Percentiles rank a stretch among this genome's conserved stretches.
phyloP scores from a whole-genome alignment of 1,140 invertebrate genomes.

The Philopotamus ludificatus region DNA sequence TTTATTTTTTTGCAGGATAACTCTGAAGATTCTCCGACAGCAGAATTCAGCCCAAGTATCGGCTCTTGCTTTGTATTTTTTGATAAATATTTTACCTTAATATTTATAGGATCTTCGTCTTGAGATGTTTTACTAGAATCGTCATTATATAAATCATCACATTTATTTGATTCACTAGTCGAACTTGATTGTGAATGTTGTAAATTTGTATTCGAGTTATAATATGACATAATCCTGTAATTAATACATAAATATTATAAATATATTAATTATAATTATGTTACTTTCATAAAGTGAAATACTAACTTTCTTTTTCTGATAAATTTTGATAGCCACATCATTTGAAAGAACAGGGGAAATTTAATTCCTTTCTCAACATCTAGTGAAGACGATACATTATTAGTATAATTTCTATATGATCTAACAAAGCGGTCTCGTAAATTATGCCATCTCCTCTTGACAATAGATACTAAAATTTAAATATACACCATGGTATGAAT shows the following conservation, averaged over 20 bases:
- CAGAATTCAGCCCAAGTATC: not conserved
- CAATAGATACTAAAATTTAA: not conserved
- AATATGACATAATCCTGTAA: not conserved
- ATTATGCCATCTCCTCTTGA: slow-evolving; percentile 1
- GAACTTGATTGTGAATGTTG: not conserved
- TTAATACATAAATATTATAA: not conserved
- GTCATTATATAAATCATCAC: not conserved
- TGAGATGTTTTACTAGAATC: not conserved
- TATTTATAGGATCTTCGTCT: not conserved
- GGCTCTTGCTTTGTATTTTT: not conserved
- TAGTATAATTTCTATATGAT: not conserved
- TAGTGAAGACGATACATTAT: not conserved
- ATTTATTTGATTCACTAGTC: not conserved
- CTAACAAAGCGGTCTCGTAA: slow-evolving; percentile 1
- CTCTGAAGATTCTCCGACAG: not conserved
- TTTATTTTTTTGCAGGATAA: not conserved
- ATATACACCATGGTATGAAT: not conserved
- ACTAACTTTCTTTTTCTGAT: slow-evolving; percentile 4
- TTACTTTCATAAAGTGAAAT: not conserved
- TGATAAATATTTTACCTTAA: not conserved
- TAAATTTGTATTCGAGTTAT: not conserved
- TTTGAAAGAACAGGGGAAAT: slow-evolving; percentile 5
- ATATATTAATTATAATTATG: not conserved
- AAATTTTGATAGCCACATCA: slow-evolving; percentile 7
- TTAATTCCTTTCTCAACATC: slow-evolving; percentile 5